Evolutionary conservation across 2,113 vertebrate species (phyloP).

Genomic region (Symphodus melops): DNA sequence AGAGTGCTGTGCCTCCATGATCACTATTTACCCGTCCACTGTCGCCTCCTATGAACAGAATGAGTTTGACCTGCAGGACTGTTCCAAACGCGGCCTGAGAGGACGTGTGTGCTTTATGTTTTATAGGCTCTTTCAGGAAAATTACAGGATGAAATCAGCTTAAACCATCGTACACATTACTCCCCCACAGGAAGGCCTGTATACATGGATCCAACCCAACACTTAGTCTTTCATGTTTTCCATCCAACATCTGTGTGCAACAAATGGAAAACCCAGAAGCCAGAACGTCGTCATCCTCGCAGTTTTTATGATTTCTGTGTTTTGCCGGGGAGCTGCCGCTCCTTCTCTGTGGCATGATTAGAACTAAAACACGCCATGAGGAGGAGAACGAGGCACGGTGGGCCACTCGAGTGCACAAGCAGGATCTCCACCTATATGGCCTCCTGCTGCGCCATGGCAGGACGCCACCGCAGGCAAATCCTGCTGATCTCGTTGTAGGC

Average conservation of each 20-base stretch:
- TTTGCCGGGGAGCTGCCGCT: neutral
- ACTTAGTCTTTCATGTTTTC: conserved; percentile 36
- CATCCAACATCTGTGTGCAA: conserved; percentile 22
- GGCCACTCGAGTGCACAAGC: conserved; percentile 47
- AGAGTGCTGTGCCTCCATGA: too few species aligned
- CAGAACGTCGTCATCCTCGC: conserved; percentile 12
- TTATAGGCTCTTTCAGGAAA: conserved; percentile 5
- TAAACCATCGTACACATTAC: conserved; percentile 7
- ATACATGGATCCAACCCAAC: conserved; percentile 17
- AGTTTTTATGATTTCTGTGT: conserved; percentile 8
- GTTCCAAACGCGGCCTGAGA: neutral
- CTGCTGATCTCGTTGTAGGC: conserved; percentile 72
- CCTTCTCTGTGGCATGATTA: neutral
- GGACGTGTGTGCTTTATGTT: neutral
- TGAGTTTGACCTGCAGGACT: neutral
- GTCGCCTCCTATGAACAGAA: neutral
- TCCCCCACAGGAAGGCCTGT: conserved; percentile 25
- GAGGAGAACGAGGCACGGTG: conserved; percentile 71
- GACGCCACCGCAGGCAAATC: conserved; percentile 62
- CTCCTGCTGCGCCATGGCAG: conserved; percentile 70
- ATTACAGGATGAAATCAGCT: conserved; percentile 26
- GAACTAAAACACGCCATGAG: neutral
- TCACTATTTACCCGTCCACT: neutral
- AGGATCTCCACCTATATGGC: conserved; percentile 73
- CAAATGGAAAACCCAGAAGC: conserved; percentile 27